phyloP scores from a whole-genome alignment of 2,888 invertebrate species.

The Melinaea marsaeus region DNA sequence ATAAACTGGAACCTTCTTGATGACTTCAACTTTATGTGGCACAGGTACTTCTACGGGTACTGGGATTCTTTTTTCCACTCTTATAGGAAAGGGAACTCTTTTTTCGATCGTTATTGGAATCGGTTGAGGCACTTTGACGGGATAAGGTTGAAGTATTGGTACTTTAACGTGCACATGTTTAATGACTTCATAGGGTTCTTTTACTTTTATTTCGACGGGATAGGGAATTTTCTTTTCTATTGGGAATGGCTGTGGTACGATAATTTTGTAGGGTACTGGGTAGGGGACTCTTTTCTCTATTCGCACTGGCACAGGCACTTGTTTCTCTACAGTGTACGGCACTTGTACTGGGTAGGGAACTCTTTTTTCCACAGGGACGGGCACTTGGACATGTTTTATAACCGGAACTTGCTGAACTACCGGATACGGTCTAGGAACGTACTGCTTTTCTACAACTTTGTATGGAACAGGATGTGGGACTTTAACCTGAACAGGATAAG shows the following conservation, averaged over 20 bases:
- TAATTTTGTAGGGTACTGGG: conserved; percentile 55
- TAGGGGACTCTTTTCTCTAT: conserved; percentile 62
- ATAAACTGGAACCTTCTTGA: conserved; percentile 57
- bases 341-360: conserved; percentile 48
- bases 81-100: conserved; percentile 64
- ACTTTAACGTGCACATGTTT: conserved; percentile 65
- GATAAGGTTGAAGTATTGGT: conserved; percentile 69
- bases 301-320: conserved; percentile 50
- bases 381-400: conserved; percentile 58
- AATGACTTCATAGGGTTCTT: conserved; percentile 63
- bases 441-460: conserved; percentile 72
- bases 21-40: conserved; percentile 47
- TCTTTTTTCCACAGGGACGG: conserved; percentile 52
- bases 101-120: conserved; percentile 71
- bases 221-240: conserved; percentile 78
- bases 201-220: conserved; percentile 68
- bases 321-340: conserved; percentile 49
- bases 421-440: conserved; percentile 69
- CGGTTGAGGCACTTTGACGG: conserved; percentile 74
- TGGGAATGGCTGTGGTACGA: conserved; percentile 70
- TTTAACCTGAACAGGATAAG: conserved; percentile 66
- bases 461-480: conserved; percentile 72
- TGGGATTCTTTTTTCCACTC: conserved; percentile 70
- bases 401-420: conserved; percentile 67
- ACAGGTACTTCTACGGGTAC: conserved; percentile 59